Percentiles rank a stretch among this genome's conserved stretches.
phyloP scores from a whole-genome alignment of 2,888 invertebrate genomes.

The Prenolepis imparis region DNA sequence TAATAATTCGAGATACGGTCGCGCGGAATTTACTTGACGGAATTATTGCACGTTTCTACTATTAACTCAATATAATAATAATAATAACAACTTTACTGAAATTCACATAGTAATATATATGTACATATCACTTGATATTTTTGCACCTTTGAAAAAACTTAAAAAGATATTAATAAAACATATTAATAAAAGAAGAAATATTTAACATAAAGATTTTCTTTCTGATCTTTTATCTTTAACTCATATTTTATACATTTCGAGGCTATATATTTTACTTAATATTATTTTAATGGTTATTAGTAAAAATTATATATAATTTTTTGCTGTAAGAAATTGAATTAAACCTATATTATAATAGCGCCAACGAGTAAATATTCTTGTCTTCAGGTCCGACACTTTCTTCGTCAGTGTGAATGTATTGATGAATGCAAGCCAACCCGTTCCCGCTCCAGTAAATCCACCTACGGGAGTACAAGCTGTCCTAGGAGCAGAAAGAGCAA shows the following conservation, averaged over 20 bases:
- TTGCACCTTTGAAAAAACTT: background rate
- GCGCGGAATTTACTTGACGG: background rate
- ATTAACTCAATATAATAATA: background rate
- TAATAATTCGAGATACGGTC: background rate
- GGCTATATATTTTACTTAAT: background rate
- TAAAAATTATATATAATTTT: background rate
- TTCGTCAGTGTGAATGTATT: constrained; percentile 86
- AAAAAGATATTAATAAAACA: background rate
- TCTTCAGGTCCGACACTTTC: constrained; percentile 80
- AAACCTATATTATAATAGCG: background rate
- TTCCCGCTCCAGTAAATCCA: constrained; percentile 92
- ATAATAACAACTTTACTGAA: background rate
- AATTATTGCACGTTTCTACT: background rate
- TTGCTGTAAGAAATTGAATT: background rate
- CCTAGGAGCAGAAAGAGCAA: constrained; percentile 92
- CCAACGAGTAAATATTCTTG: background rate
- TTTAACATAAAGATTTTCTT: background rate
- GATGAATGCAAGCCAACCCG: constrained; percentile 90
- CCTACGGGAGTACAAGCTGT: constrained; percentile 94
- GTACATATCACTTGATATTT: background rate
- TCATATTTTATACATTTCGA: background rate
- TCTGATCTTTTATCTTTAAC: background rate
- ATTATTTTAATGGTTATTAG: background rate
- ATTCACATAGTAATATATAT: background rate
- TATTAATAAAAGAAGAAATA: background rate